These are phyloP conservation scores for Nyctereutes procyonoides DNA, from an alignment of 2,113 vertebrate genomes.

Conservation along the genomic window DNA sequence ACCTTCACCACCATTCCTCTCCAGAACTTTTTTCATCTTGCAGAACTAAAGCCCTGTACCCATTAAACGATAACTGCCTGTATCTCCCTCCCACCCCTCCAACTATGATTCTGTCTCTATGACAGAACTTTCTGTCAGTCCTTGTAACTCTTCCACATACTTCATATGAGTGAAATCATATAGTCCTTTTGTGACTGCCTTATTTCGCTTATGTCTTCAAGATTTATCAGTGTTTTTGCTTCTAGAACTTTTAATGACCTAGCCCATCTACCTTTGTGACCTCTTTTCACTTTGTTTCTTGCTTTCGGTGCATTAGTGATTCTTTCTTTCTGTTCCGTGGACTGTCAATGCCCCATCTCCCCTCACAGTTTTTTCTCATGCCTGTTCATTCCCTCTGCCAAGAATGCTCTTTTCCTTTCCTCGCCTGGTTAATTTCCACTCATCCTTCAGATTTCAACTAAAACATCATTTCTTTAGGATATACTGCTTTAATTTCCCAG, in stretches of 20 bases:
- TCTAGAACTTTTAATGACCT: not conserved
- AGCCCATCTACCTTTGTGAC: not conserved
- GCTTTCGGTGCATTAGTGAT: not conserved
- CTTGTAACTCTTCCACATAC: not conserved
- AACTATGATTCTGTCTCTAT: not conserved
- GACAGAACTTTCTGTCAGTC: not conserved
- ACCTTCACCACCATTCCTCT: not conserved
- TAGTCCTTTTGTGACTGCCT: not conserved
- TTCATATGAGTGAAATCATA: not conserved
- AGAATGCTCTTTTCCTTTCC: not conserved
- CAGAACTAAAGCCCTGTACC: not conserved
- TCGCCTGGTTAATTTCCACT: not conserved
- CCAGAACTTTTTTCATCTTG: conserved; percentile 1
- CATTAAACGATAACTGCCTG: not conserved
- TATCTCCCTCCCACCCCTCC: not conserved
- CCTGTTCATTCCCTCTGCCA: not conserved
- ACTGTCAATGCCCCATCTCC: not conserved
- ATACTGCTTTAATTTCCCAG: not conserved
- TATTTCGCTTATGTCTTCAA: not conserved
- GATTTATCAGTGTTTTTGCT: not conserved
- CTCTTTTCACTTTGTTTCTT: not conserved
- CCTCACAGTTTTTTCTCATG: not conserved
- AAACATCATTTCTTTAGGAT: not conserved
- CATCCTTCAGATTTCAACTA: not conserved
- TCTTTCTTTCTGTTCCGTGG: not conserved